Evolutionary conservation across 2,797 vertebrate genomes (phyloP).

Genomic region (Mionectes olivaceus): DNA sequence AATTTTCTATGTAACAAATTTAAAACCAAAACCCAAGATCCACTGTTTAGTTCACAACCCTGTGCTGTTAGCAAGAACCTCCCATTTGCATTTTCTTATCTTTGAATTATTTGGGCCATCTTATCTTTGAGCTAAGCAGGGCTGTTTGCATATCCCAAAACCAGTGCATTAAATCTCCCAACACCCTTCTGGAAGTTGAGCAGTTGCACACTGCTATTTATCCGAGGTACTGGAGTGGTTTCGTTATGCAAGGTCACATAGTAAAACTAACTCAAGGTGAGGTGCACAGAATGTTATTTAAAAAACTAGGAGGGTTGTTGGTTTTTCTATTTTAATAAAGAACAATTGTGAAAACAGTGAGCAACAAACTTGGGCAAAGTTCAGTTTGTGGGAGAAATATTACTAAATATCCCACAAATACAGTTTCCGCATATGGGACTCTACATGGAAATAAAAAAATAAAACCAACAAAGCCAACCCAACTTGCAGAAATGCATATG

Average conservation of each 20-base stretch:
- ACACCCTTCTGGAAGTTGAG: conserved; percentile 3
- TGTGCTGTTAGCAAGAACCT: not conserved
- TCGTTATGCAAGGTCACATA: conserved; percentile 11
- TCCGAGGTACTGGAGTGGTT: not conserved
- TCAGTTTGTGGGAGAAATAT: conserved; percentile 21
- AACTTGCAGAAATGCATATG: conserved; percentile 8
- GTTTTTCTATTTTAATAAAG: conserved; percentile 24
- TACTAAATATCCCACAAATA: conserved; percentile 37
- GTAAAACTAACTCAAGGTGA: conserved; percentile 27
- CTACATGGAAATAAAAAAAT: not conserved
- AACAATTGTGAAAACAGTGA: conserved; percentile 5
- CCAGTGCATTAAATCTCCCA: conserved; percentile 12
- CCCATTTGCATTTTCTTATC: not conserved
- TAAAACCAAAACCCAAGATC: not conserved
- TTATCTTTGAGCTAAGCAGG: conserved; percentile 29
- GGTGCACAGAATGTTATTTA: not conserved
- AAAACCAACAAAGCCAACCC: not conserved
- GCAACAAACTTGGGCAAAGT: conserved; percentile 34
- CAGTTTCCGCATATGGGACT: conserved; percentile 12
- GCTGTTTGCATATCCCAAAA: conserved; percentile 22
- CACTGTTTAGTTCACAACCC: not conserved
- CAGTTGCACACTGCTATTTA: not conserved
- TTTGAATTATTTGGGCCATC: conserved; percentile 41
- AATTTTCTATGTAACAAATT: not conserved
- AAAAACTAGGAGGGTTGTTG: not conserved